Base-by-base conservation (phyloP, 2,888 invertebrate genomes). In the Mimumesa dahlbomi region DNA sequence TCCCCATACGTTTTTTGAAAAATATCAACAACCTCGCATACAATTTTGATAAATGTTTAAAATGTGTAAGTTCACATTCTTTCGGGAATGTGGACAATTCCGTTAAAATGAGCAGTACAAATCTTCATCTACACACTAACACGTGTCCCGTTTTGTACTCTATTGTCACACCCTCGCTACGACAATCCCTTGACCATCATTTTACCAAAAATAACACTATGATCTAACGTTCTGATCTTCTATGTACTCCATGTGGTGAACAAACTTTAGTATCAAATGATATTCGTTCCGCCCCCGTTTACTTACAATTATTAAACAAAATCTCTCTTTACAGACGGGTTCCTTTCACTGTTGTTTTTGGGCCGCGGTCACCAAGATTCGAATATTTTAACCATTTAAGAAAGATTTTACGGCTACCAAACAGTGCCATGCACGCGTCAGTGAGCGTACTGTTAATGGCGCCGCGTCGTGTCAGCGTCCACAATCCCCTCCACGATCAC, bases 401-500 rank as follows among this genome's bases (percentile, higher is more conserved):
- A 50, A 66, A 53, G 34, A 48, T 11, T 48, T 52, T 14, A n/a
- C 18, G 18, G 22, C 21, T 25, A 36, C 22, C 16, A 18, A 22
- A 40, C 13, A 65, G 48, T 50, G 54, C 48, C 53, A 75, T 64
- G 21, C 62, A 73, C 56, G 65, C 69, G 40, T 57, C 58, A 46
- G 34, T 53, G 36, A 36, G 50, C 42, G 11, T 56, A 75, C 62
- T 36, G 29, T 48, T 69, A 78, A 78, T 78, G 77, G 77, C 77
- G 75, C 36, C 58, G 77, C 77, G 75, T 29, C 58, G 53, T 25
- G 25, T 53, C 43, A 40, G 45, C 43, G 16, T 42, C 38, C 29
- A 9, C 38, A 7, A 34, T 48, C 63, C 75, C 78, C 62, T 53
- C 77, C 62, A 74, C 71, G 40, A n/a, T 6, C 7, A 58, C n/a